phyloP scores from a whole-genome alignment of 2,113 vertebrate genomes.

The Pionites leucogaster region DNA sequence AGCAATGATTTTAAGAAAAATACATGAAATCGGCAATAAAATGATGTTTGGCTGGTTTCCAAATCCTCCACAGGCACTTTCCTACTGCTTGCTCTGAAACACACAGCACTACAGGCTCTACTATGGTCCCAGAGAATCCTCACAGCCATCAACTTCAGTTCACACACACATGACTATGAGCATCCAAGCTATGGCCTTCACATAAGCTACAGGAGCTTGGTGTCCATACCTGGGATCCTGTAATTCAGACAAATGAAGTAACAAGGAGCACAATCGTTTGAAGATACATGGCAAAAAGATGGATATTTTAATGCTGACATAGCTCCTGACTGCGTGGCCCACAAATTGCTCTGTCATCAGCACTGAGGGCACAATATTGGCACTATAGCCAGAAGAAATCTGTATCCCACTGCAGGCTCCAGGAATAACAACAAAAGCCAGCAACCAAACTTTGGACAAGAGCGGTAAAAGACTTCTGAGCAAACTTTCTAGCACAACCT shows the following conservation, averaged over 20 bases:
- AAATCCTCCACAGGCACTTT: background rate
- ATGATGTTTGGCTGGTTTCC: background rate
- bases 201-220: rapidly evolving
- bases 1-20: background rate
- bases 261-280: background rate
- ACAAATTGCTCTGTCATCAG: background rate
- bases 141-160: background rate
- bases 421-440: background rate
- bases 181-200: background rate
- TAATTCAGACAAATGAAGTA: background rate
- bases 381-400: background rate
- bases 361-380: background rate
- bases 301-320: background rate
- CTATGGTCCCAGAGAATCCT: background rate
- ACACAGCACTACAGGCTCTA: rapidly evolving
- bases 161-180: rapidly evolving
- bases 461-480: background rate
- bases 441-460: background rate
- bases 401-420: background rate
- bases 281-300: background rate
- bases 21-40: background rate
- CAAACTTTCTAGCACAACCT: background rate
- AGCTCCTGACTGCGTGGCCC: background rate
- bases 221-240: background rate
- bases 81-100: background rate